Base-by-base conservation (phyloP, 2,888 invertebrate species). In the Stenolophus ochropezus region DNA sequence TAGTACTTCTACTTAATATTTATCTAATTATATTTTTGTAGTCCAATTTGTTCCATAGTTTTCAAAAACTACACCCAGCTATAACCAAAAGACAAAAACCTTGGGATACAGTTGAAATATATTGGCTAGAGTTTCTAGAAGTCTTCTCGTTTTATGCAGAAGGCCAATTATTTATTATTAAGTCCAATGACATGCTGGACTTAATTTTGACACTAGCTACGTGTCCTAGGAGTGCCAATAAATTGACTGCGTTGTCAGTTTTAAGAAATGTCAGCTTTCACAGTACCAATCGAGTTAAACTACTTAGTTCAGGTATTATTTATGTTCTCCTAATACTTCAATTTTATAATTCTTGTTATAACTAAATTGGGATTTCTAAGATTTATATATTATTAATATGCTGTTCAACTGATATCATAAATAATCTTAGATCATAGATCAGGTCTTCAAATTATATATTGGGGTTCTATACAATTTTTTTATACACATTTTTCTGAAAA, bases 241-340 rank as follows among this genome's bases (percentile, higher is more conserved):
- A 86, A 82, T 82, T 85, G 82, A 85, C 88, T 42, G 90, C 92
- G 4, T 86, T 92, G 82, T 87, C 89, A 23, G 90, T 92, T 53
- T 85, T 93, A 14, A 89, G 92, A 82, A 93, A 93, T 87, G 86
- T 92, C 20, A 87, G 91, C 0, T 92, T 92, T 85, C 90, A 91
- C 86, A 87, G 89, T 20, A 86, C 89, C 0, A 93, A 92, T 84
- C 88, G 91, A 79, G 88, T 91, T 1, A 87, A 91, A 83, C 86
- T 92, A 58, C 86, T 92, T 27, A 88, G 89, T 53, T 91, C 91
- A 85, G 90, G 92, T 91, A 86, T n/a, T n/a, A n/a, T n/a, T n/a
- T n/a, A n/a, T n/a, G n/a, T n/a, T n/a, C n/a, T n/a, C n/a, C n/a
- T n/a, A n/a, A n/a, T n/a, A n/a, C n/a, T n/a, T n/a, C n/a, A n/a